These are phyloP conservation scores for Tapirus terrestris DNA, from an alignment of 2,113 vertebrate genomes.

Conservation along the genomic window DNA sequence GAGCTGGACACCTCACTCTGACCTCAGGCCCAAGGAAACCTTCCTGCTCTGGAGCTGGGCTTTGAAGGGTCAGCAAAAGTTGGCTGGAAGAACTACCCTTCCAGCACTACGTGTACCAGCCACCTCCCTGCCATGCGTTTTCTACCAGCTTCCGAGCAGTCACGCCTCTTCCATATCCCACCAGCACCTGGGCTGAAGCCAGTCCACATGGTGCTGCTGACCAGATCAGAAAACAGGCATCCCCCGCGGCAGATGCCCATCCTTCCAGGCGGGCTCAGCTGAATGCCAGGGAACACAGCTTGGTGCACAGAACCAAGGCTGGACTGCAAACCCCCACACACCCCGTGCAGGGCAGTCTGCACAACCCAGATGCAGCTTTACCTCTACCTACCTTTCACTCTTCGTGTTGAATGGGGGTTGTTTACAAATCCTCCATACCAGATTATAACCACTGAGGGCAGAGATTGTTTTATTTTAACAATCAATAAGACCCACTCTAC, in stretches of 20 bases:
- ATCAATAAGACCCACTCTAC: neutral
- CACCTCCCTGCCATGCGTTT: neutral
- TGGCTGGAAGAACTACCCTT: neutral
- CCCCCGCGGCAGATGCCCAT: neutral
- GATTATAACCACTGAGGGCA: neutral
- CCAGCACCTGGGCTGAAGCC: neutral
- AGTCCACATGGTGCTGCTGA: accelerated
- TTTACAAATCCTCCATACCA: neutral
- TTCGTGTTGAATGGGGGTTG: neutral
- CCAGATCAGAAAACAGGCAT: neutral
- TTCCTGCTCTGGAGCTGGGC: neutral
- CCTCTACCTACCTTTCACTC: neutral
- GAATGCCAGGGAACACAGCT: neutral
- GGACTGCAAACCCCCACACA: neutral
- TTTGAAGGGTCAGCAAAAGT: neutral
- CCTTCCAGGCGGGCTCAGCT: neutral
- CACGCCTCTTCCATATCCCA: neutral
- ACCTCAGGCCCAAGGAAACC: neutral
- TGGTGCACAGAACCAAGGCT: neutral
- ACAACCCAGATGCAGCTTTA: too few species aligned
- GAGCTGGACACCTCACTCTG: neutral
- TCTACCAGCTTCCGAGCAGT: neutral
- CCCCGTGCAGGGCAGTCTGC: neutral
- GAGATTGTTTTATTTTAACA: neutral
- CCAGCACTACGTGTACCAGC: neutral